phyloP scores from a whole-genome alignment of 2,888 invertebrate genomes.

The Listrodromus nycthemerus region DNA sequence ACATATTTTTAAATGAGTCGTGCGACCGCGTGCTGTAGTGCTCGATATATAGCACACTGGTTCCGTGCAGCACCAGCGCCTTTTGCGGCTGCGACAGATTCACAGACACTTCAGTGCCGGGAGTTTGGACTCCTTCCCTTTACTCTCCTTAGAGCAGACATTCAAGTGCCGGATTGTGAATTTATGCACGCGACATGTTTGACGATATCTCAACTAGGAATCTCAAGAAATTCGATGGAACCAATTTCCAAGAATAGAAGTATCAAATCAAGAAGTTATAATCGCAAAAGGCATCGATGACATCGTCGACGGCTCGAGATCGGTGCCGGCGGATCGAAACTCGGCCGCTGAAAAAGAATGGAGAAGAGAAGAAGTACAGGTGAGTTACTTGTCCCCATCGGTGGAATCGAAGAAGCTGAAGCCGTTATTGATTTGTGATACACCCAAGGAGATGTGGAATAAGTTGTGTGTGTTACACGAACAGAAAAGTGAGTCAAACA shows the following conservation, averaged over 20 bases:
- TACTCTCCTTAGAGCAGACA: no score
- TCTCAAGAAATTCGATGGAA: slow-evolving; percentile 59
- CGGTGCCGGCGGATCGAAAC: slow-evolving; percentile 25
- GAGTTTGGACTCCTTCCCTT: no score
- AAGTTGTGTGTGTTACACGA: slow-evolving; percentile 50
- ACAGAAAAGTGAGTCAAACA: slow-evolving; percentile 52
- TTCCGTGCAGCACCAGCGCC: no score
- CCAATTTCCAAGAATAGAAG: slow-evolving; percentile 61
- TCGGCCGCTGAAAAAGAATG: background rate
- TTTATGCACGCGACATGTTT: slow-evolving; percentile 43
- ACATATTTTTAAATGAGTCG: no score
- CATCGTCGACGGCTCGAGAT: slow-evolving; percentile 54
- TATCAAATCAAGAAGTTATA: slow-evolving; percentile 50
- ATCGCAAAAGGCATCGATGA: slow-evolving; percentile 52
- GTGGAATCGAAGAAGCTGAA: slow-evolving; percentile 36
- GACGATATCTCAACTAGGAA: slow-evolving; percentile 55
- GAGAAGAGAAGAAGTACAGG: slow-evolving; percentile 51
- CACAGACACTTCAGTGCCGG: no score
- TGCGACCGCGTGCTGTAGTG: no score
- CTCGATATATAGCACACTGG: no score
- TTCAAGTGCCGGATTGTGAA: background rate
- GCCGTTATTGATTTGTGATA: slow-evolving; percentile 39
- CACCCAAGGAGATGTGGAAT: slow-evolving; percentile 55
- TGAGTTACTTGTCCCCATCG: slow-evolving; percentile 27
- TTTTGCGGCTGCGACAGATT: no score